These are phyloP conservation scores for Zoanthus sociatus DNA, from an alignment of 92 coral and sea anemone genomes.

Conservation along the genomic window DNA sequence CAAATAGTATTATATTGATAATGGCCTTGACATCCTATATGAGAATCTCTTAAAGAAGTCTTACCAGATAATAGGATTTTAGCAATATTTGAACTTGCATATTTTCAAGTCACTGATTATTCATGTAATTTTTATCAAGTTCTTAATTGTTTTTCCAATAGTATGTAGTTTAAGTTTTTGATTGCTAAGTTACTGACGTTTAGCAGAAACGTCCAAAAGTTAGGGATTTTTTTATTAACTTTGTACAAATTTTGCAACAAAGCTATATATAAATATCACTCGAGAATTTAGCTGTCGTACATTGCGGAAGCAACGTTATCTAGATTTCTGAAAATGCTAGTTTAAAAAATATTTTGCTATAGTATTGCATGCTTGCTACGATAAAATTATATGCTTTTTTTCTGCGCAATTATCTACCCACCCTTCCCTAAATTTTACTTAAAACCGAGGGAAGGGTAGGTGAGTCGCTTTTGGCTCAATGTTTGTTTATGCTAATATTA, in stretches of 20 bases:
- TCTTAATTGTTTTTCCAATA: slow-evolving; percentile 2
- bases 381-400: not conserved
- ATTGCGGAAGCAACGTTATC: not conserved
- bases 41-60: not conserved
- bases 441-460: not conserved
- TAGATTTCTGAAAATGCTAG: not conserved
- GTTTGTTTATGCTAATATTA: not conserved
- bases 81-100: slow-evolving; percentile 5
- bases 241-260: not conserved
- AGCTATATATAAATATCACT: not conserved
- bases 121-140: slow-evolving; percentile 23
- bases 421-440: not conserved
- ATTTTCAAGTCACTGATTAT: not conserved
- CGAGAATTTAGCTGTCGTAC: not conserved
- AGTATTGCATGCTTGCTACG: not conserved
- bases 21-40: not conserved
- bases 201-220: not conserved
- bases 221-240: not conserved
- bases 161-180: not conserved
- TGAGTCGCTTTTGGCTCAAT: not conserved
- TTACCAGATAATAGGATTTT: not conserved
- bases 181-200: not conserved
- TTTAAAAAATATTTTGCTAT: not conserved
- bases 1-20: not conserved
- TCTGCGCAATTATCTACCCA: no score